Evolutionary conservation across 2,888 invertebrate species (phyloP).

Genomic region (Xestia c-nigrum): DNA sequence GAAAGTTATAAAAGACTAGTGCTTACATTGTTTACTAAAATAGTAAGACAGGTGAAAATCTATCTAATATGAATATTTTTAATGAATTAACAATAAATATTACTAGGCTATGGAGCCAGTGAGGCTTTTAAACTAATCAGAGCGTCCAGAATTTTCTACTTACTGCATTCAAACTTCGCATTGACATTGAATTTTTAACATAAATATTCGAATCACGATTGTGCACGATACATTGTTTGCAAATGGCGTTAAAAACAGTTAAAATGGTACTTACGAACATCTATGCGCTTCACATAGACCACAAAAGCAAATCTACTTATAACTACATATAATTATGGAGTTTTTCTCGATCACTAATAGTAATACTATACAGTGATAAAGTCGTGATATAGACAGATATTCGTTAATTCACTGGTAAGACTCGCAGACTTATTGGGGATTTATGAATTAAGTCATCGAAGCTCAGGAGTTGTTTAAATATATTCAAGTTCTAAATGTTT

Average conservation of each 20-base stretch:
- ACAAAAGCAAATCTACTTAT: slow-evolving; percentile 54
- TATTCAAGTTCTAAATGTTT: neutral
- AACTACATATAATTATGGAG: slow-evolving; percentile 46
- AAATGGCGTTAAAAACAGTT: slow-evolving; percentile 17
- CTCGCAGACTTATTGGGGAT: slow-evolving; percentile 16
- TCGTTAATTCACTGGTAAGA: slow-evolving; percentile 26
- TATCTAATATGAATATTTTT: neutral
- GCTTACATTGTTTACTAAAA: neutral
- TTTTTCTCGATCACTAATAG: slow-evolving; percentile 55
- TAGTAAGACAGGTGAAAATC: neutral
- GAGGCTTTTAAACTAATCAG: neutral
- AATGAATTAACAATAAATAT: neutral
- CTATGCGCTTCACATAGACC: slow-evolving; percentile 48
- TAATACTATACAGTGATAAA: slow-evolving; percentile 57
- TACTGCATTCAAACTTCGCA: slow-evolving; percentile 10
- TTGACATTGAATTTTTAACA: neutral
- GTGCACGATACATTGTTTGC: slow-evolving; percentile 29
- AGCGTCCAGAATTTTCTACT: neutral
- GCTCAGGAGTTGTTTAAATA: neutral
- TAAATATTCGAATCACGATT: slow-evolving; percentile 25
- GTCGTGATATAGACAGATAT: slow-evolving; percentile 52
- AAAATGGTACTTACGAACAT: slow-evolving; percentile 31
- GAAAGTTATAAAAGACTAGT: neutral
- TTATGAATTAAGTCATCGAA: neutral
- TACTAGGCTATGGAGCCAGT: neutral